These are phyloP conservation scores for Nesometra sesokonis DNA, from an alignment of 35 echinoderm and acorn worm species.

Conservation along the genomic window DNA sequence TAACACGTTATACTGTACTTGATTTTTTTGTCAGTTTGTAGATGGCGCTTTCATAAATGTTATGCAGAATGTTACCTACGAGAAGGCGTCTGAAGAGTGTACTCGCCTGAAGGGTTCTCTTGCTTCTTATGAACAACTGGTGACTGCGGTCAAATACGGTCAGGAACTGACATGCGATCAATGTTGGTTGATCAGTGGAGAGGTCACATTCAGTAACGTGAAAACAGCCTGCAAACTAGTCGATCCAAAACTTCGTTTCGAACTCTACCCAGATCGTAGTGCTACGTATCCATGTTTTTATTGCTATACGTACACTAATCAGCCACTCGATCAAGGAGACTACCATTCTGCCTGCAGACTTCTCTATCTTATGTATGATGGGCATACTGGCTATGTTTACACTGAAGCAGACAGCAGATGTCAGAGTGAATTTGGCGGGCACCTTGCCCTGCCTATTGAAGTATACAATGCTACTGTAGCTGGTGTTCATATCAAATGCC, in stretches of 20 bases:
- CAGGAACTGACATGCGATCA: background rate
- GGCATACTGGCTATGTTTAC: background rate
- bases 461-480: background rate
- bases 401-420: background rate
- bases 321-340: background rate
- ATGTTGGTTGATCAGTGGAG: background rate
- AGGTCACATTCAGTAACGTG: background rate
- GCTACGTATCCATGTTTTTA: background rate
- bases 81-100: background rate
- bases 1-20: no score
- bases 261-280: background rate
- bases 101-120: background rate
- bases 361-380: background rate
- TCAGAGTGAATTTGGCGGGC: background rate
- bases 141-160: background rate
- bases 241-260: background rate
- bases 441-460: background rate
- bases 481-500: background rate
- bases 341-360: background rate
- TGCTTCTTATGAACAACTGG: background rate
- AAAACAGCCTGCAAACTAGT: background rate
- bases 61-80: background rate
- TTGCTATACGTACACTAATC: background rate
- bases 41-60: no score
- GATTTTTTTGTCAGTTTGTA: no score